These are phyloP conservation scores for Typhlichthys subterraneus DNA, from an alignment of 2,797 vertebrate species.

Conservation along the genomic window DNA sequence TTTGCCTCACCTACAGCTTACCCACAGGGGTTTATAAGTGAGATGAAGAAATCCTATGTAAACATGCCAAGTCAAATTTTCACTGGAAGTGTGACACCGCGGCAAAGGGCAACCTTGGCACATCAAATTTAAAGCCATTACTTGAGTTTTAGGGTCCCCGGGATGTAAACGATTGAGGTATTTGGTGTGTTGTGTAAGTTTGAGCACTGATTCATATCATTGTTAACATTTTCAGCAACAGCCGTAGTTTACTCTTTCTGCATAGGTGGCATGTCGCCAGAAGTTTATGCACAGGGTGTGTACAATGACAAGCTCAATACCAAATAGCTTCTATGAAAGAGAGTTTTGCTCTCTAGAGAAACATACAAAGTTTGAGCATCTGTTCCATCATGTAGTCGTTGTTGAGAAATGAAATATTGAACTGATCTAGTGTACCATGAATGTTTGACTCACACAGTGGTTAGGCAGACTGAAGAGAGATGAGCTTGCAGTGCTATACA, in stretches of 20 bases:
- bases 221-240: constrained; percentile 38
- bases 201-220: constrained; percentile 49
- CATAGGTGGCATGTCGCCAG: constrained; percentile 59
- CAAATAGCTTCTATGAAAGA: constrained; percentile 59
- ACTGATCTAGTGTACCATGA: constrained; percentile 79
- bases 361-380: constrained; percentile 77
- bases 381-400: constrained; percentile 79
- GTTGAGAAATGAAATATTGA: constrained; percentile 81
- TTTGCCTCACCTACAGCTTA: constrained; percentile 76
- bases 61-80: constrained; percentile 79
- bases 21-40: constrained; percentile 73
- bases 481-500: constrained; percentile 64
- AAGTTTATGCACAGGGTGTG: constrained; percentile 52
- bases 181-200: constrained; percentile 43
- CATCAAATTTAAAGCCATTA: constrained; percentile 66
- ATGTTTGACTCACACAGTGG: constrained; percentile 78
- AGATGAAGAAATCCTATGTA: constrained; percentile 80
- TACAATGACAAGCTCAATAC: constrained; percentile 46
- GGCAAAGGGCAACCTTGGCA: constrained; percentile 70
- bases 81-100: constrained; percentile 72
- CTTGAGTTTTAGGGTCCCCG: constrained; percentile 63
- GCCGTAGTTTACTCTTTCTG: constrained; percentile 45
- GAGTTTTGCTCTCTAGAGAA: constrained; percentile 71
- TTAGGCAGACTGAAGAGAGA: constrained; percentile 72
- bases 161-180: constrained; percentile 74